A percentile compares a stretch with the other conserved stretches of the same genome.
Evolutionary conservation across 2,888 invertebrate genomes (phyloP).

Genomic region (Gari tellinella): DNA sequence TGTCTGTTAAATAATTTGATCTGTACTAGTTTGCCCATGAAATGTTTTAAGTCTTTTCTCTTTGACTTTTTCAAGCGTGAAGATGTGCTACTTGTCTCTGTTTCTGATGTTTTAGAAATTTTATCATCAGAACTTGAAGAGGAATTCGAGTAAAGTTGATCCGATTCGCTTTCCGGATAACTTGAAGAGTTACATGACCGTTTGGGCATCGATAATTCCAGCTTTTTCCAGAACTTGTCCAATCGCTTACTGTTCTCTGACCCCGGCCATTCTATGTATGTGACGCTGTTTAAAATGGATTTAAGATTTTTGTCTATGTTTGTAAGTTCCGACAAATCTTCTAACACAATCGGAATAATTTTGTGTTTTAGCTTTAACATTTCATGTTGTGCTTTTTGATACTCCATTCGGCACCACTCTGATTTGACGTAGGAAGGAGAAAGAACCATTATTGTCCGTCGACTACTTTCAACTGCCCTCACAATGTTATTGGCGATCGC

Average conservation of each 20-base stretch:
- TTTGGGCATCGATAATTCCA: conserved; percentile 69
- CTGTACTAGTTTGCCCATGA: conserved; percentile 51
- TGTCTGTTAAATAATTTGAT: conserved; percentile 46
- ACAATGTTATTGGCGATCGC: conserved; percentile 77
- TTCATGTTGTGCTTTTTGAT: conserved; percentile 77
- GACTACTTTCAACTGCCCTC: conserved; percentile 70
- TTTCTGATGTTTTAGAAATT: background rate
- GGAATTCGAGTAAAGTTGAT: background rate
- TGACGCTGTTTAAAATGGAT: conserved; percentile 68
- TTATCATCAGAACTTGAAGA: background rate
- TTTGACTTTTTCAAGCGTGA: conserved; percentile 11
- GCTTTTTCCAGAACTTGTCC: conserved; percentile 69
- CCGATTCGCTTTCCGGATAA: background rate
- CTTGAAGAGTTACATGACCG: conserved; percentile 26
- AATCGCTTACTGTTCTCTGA: conserved; percentile 53
- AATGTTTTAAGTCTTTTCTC: conserved; percentile 47
- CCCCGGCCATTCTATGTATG: conserved; percentile 72
- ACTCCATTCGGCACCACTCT: conserved; percentile 77
- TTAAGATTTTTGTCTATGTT: conserved; percentile 67
- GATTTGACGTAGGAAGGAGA: conserved; percentile 70
- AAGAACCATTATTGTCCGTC: conserved; percentile 72
- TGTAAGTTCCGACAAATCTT: conserved; percentile 56
- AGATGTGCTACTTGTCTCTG: background rate
- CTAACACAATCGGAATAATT: conserved; percentile 74
- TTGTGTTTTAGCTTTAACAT: conserved; percentile 76